A percentile compares a stretch with the other conserved stretches of the same genome.
Evolutionary conservation across 2,888 invertebrate species (phyloP).

Genomic region (Spialia ferax): DNA sequence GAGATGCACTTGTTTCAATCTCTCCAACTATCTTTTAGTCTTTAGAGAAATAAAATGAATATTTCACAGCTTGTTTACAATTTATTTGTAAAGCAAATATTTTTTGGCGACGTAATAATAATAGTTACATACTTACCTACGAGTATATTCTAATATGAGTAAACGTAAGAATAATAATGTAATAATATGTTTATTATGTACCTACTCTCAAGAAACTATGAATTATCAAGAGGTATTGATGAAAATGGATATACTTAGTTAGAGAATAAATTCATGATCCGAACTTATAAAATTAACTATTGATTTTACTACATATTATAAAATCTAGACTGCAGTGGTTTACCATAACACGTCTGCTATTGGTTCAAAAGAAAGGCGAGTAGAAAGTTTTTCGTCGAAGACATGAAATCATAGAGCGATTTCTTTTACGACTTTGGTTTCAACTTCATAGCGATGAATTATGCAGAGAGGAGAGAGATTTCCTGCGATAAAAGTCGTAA

Average conservation of each 20-base stretch:
- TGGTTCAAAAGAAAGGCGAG: slow-evolving; percentile 78
- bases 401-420: slow-evolving; percentile 86
- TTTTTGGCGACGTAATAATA: too few species aligned
- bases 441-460: slow-evolving; percentile 86
- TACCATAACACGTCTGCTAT: slow-evolving; percentile 52
- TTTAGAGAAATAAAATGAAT: too few species aligned
- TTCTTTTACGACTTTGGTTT: slow-evolving; percentile 85
- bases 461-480: slow-evolving; percentile 85
- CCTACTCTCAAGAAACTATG: too few species aligned
- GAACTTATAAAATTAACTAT: neutral
- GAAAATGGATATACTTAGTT: neutral
- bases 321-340: slow-evolving; percentile 24
- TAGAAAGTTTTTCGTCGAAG: slow-evolving; percentile 80
- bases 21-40: too few species aligned
- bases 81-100: too few species aligned
- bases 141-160: too few species aligned
- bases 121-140: too few species aligned
- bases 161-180: too few species aligned
- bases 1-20: too few species aligned
- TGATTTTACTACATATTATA: neutral
- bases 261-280: neutral
- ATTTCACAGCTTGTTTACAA: too few species aligned
- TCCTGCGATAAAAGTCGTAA: slow-evolving; percentile 84
- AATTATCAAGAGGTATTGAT: neutral
- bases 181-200: too few species aligned